Evolutionary conservation across 2,113 vertebrate genomes (phyloP), one percentile per base, ranked within the genome.

Genomic region (Perognathus longimembris): DNA sequence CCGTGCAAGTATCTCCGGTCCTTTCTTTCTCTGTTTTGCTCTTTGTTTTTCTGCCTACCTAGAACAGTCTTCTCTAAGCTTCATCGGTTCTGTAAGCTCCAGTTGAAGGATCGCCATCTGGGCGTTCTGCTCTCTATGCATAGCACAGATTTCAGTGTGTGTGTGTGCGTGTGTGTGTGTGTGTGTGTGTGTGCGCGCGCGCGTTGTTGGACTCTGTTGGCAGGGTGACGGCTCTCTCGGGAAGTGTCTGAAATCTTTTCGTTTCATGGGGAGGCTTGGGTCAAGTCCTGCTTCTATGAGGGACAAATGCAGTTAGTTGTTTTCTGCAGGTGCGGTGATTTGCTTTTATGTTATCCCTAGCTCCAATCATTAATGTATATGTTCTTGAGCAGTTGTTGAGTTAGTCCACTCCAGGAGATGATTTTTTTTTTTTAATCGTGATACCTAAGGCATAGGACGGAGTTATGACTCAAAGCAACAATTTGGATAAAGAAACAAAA

Each of bases 401-500:
- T 40, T 45, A 75, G 57, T 71, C 1, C 14, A 75, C 21, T 70
- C 1, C 82, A 12, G n/a, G 45, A 94, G 80, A 50, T 85, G 0
- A 32, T 24, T 81, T 78, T 91, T 54, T 38, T n/a, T n/a, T n/a
- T n/a, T n/a, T n/a, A n/a, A 80, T 45, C 32, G 15, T 59, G 26
- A 9, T 15, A 6, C 22, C 21, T 22, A 21, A 63, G 34, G 34
- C 67, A 10, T 14, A 26, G 81, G 74, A 30, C 30, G 36, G 76
- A 32, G 32, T 32, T 54, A 30, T 92, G 24, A 18, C 24, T 36
- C 26, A 64, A 81, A 12, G 17, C 18, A 77, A 73, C 24, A 85
- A 45, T 70, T 85, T 15, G 73, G 64, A 74, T 67, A 17, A 85
- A 92, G 40, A 64, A 38, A 76, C 90, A 7, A 73, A 61, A 92